Evolutionary conservation across 1,140 invertebrate genomes (phyloP).

Genomic region (Aethina tumida): DNA sequence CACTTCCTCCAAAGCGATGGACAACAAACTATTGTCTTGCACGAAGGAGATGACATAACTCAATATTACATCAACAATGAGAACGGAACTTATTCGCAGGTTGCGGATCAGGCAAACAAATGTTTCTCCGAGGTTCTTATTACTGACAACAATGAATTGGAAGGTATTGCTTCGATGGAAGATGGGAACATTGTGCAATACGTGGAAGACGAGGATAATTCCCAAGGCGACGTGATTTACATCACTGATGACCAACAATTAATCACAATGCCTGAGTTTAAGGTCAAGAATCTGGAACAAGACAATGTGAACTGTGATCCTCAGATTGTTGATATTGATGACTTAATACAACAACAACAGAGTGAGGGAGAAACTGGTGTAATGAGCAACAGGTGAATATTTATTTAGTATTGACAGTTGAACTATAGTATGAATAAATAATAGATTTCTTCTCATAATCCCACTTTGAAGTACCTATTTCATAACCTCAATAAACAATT

Average conservation of each 20-base stretch:
- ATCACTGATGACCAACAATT: conserved; percentile 8
- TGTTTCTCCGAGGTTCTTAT: neutral
- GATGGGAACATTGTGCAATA: conserved; percentile 12
- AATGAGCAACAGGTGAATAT: conserved; percentile 4
- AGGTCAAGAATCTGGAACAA: too few relatives aligned
- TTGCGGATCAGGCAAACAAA: too few relatives aligned
- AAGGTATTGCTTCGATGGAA: conserved; percentile 2
- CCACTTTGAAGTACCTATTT: neutral
- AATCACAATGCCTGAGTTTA: too few relatives aligned
- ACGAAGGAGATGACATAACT: conserved; percentile 18
- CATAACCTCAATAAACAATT: neutral
- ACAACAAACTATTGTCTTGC: conserved; percentile 19
- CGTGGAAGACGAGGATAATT: conserved; percentile 10
- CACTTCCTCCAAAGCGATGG: conserved; percentile 17
- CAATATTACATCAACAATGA: conserved; percentile 21
- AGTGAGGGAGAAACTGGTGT: conserved; percentile 10
- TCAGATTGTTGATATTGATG: conserved; percentile 9
- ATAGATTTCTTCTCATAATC: neutral
- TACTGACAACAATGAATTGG: conserved; percentile 5
- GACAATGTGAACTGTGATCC: too few relatives aligned
- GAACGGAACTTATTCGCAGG: conserved; percentile 5
- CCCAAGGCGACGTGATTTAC: conserved; percentile 3
- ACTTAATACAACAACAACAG: conserved; percentile 12
- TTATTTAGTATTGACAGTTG: neutral
- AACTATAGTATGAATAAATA: conserved; percentile 8